Evolutionary conservation across 1,140 invertebrate species (phyloP).

Genomic region (Coelopa frigida): DNA sequence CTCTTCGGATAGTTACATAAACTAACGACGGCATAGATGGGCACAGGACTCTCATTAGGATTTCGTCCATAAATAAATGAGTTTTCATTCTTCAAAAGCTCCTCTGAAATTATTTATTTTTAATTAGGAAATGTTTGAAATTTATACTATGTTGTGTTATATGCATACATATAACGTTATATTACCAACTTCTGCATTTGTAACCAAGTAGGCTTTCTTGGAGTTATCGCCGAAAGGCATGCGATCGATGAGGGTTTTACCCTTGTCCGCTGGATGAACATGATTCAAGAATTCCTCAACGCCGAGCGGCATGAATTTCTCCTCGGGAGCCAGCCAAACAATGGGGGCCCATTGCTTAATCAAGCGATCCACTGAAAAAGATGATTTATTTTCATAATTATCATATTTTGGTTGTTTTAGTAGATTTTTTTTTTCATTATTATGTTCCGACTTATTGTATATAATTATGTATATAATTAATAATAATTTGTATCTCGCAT

Average conservation of each 20-base stretch:
- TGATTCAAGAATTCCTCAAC: conserved; percentile 55
- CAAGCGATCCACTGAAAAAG: conserved; percentile 46
- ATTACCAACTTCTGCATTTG: conserved; percentile 49
- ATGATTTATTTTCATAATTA: no score
- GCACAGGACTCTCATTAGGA: conserved; percentile 49
- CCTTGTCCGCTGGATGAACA: conserved; percentile 46
- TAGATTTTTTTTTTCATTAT: no score
- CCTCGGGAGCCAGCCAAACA: conserved; percentile 57
- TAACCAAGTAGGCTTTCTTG: conserved; percentile 49
- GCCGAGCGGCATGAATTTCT: conserved; percentile 54
- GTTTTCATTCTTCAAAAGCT: conserved; percentile 47
- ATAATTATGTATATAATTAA: no score
- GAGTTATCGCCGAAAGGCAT: conserved; percentile 37
- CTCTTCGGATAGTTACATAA: no score
- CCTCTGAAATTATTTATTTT: conserved; percentile 39
- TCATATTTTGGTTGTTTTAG: background rate
- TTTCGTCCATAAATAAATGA: conserved; percentile 56
- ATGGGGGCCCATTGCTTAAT: conserved; percentile 55
- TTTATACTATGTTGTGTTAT: no score
- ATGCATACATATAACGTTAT: background rate
- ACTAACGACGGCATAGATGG: conserved; percentile 54
- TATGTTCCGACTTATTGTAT: no score
- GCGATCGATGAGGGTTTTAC: conserved; percentile 24
- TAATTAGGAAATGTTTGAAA: no score
- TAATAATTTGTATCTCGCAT: no score